A percentile compares a stretch with the other conserved stretches of the same genome.
Conservation (phyloP, 2,797 vertebrate species). For the Echiichthys vipera region DNA sequence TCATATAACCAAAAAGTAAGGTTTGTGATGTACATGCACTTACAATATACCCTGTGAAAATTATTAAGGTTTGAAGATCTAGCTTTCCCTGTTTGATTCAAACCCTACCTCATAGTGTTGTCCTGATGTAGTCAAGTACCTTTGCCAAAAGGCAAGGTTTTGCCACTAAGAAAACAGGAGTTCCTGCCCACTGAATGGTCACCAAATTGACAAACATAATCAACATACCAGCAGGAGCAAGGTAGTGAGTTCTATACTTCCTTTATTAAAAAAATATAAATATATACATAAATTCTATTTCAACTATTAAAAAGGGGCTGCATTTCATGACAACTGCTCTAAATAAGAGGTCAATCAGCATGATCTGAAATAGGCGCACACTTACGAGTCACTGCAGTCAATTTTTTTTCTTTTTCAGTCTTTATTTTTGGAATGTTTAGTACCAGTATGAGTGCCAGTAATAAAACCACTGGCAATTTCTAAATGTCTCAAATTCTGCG, state of each 20-base stretch:
- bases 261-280: constrained; percentile 93
- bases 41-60: constrained; percentile 89
- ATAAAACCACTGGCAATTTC: constrained; percentile 82
- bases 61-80: constrained; percentile 87
- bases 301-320: constrained; percentile 91
- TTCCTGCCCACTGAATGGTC: constrained; percentile 86
- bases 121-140: constrained; percentile 85
- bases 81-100: constrained; percentile 86
- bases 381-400: constrained; percentile 87
- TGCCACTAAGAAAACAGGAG: constrained; percentile 84
- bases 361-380: constrained; percentile 88
- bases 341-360: constrained; percentile 89
- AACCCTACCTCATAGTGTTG: constrained; percentile 87
- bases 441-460: constrained; percentile 86
- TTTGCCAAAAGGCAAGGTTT: constrained; percentile 83
- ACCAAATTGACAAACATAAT: constrained; percentile 88
- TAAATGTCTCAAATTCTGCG: constrained; percentile 84
- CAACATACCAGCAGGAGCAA: constrained; percentile 91
- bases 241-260: constrained; percentile 91
- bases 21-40: constrained; percentile 88
- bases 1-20: constrained; percentile 86
- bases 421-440: constrained; percentile 90
- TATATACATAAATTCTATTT: constrained; percentile 93
- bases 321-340: constrained; percentile 89
- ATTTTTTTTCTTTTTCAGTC: constrained; percentile 83